Base-by-base conservation (phyloP, 1,140 invertebrate species). In the Drosophila carrolli region DNA sequence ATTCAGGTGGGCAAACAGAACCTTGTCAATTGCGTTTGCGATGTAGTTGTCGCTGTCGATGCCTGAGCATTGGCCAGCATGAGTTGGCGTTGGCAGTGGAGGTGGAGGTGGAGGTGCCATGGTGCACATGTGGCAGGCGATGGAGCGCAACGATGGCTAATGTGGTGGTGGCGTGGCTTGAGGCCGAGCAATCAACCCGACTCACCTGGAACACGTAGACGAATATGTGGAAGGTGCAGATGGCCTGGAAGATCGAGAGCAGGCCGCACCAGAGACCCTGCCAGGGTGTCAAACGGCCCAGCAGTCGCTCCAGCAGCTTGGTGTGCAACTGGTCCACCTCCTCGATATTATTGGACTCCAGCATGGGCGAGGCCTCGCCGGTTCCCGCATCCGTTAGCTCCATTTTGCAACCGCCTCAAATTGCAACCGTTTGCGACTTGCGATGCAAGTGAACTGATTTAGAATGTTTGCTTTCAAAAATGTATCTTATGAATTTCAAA, bases 221-320 rank as follows among this genome's bases (percentile, higher is more conserved):
- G 71, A 92, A 92, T 56, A 93, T 91, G 63, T 93, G 92, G 68
- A 93, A 86, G 37, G 92, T 92, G 56, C 80, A 89, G 47, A 89
- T 90, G 59, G 81, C 78, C 67, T 92, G 91, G 48, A 95, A 95
- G 19, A 96, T 81, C 0, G 95, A 95, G 19, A 96, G 92, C 0
- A 96, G 93, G 54, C 95, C 93, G 9, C 95, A 96, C 81, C 96
- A 94, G 40, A 94, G 79, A 6, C 95, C 91, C 91, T 96, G 96
- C 96, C 96, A 96, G 95, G 95, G 76, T 94, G 66, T 61, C 1
- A 70, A 94, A 65, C 94, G 93, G 0, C 96, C 83, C 95, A 75
- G 96, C 94, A 35, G 94, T 77, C 14, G 93, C 4, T 95, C 62
- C 16, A 91, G 44, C 13, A 75, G 55, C 50, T 76, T 76, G 2